Evolutionary conservation across 2,888 invertebrate genomes (phyloP), one percentile per base, ranked within the genome.

Genomic region (Clepsis dumicolana): DNA sequence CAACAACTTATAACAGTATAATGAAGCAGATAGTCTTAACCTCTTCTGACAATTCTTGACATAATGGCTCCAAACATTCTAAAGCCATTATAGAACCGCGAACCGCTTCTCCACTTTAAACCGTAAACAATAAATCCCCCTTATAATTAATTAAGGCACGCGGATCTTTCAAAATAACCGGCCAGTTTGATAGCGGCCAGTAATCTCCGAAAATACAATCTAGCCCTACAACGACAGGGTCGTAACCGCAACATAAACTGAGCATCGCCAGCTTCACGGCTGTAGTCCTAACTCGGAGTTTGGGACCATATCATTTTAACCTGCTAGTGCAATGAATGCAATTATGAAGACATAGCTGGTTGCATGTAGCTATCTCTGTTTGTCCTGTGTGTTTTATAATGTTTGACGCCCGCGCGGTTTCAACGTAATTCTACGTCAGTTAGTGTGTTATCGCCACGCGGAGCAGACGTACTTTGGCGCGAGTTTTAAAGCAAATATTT

Each of bases 251-350:
- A 73, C 70, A 70, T 71, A 73, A 76, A 75, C 73, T 71, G 62
- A 48, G 12, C 65, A 62, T 59, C 71, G 64, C 14, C 68, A 48
- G 65, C 54, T 57, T 64, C 48, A 64, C 62, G 67, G 73, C 1
- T 16, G 10, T n/a, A 32, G 25, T 68, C n/a, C 52, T 44, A 59
- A 73, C 71, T 76, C 64, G 65, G 72, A 74, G 72, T 74, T 77
- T 80, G 70, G 80, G 82, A 87, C 86, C 80, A 72, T 82, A 80
- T 86, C 85, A 70, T 72, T 81, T 68, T 83, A 70, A 80, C 67
- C 65, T 81, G 81, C 80, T 81, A 80, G 74, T 89, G 88, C 87
- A 88, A 73, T 75, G 76, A 79, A 83, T 84, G 87, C 87, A 87
- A 87, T 71, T 71, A 80, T 73, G 68, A 70, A 71, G 72, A 71